Conservation (phyloP, 2,113 vertebrate genomes). For the Xiphophorus couchianus region DNA sequence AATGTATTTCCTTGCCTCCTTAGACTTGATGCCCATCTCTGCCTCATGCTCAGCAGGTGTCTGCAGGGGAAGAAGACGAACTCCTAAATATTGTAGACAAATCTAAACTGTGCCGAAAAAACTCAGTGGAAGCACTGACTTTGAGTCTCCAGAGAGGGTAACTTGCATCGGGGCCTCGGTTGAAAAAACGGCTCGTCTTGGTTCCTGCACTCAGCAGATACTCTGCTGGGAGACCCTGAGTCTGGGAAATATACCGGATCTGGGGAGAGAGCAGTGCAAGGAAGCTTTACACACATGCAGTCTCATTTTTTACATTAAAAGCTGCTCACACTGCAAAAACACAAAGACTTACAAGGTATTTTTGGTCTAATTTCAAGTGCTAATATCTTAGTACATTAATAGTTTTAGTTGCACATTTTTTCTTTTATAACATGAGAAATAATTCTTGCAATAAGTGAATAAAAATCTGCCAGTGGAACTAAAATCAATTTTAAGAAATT, state of each 20-base stretch:
- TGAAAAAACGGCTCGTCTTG: slow-evolving; percentile 98
- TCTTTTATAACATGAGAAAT: too few relatives aligned
- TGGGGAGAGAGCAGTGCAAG: slow-evolving; percentile 57
- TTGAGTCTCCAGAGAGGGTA: slow-evolving; percentile 98
- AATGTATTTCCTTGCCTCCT: slow-evolving; percentile 98
- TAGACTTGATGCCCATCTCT: slow-evolving; percentile 97
- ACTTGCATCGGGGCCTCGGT: slow-evolving; percentile 93
- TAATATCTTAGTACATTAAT: too few relatives aligned
- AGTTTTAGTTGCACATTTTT: too few relatives aligned
- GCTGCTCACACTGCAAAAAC: too few relatives aligned
- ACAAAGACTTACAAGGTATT: too few relatives aligned
- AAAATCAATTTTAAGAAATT: too few relatives aligned
- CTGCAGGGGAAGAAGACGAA: slow-evolving; percentile 64
- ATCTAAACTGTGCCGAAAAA: neutral
- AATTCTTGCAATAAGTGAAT: too few relatives aligned
- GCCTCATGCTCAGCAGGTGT: slow-evolving; percentile 94
- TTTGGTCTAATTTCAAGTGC: too few relatives aligned
- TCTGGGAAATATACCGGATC: slow-evolving; percentile 99
- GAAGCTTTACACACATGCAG: neutral
- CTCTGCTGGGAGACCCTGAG: slow-evolving; percentile 96
- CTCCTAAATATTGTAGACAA: accelerated
- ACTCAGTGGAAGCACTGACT: slow-evolving; percentile 52
- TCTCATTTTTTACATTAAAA: neutral
- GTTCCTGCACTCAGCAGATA: slow-evolving; percentile 97
- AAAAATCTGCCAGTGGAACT: too few relatives aligned